Evolutionary conservation across 2,888 invertebrate species (phyloP).

Genomic region (Keiferia lycopersicella): DNA sequence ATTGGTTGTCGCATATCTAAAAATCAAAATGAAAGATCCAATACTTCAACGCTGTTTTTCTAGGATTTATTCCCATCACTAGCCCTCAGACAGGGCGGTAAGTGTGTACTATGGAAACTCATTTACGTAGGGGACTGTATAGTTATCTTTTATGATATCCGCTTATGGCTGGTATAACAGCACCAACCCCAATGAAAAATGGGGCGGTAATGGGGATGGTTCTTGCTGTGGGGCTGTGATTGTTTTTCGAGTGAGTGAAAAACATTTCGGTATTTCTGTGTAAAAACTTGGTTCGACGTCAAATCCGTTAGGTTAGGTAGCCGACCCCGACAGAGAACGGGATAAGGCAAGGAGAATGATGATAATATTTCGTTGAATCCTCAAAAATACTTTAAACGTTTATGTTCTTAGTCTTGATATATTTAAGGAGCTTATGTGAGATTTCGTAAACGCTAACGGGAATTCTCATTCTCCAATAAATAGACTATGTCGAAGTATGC

Average conservation of each 20-base stretch:
- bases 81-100: constrained; percentile 9
- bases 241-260: background rate
- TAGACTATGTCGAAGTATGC: too few relatives aligned
- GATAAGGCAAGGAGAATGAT: too few relatives aligned
- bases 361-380: too few relatives aligned
- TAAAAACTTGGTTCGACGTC: too few relatives aligned
- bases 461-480: too few relatives aligned
- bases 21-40: background rate
- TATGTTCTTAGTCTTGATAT: too few relatives aligned
- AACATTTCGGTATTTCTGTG: background rate
- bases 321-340: too few relatives aligned
- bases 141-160: constrained; percentile 17
- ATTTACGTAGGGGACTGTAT: background rate
- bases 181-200: background rate
- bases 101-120: constrained; percentile 15
- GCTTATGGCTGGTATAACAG: background rate
- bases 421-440: too few relatives aligned
- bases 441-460: too few relatives aligned
- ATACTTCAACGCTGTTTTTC: background rate
- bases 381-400: too few relatives aligned
- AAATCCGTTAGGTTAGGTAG: too few relatives aligned
- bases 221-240: background rate
- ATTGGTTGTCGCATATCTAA: background rate
- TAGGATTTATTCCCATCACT: background rate
- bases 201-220: background rate